These are phyloP conservation scores for Protophormia terraenovae DNA, from an alignment of 2,888 invertebrate genomes.

Conservation along the genomic window DNA sequence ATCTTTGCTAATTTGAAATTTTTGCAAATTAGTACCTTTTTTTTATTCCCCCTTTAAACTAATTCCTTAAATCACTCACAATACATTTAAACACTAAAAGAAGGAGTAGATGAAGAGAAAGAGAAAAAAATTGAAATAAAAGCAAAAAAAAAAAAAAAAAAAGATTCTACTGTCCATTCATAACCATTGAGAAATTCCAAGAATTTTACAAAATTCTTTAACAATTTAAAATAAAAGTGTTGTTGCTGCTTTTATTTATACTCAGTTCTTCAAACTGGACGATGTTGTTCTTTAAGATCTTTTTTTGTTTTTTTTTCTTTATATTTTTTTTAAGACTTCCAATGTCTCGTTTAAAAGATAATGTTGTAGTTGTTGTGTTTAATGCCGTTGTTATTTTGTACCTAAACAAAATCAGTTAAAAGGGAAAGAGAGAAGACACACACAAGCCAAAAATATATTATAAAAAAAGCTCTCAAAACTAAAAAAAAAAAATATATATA, in stretches of 20 bases:
- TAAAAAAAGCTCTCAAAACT: conserved; percentile 16
- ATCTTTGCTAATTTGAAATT: too few species aligned
- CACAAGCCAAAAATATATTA: conserved; percentile 46
- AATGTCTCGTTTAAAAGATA: conserved; percentile 32
- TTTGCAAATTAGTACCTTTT: conserved; percentile 2
- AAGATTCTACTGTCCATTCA: conserved; percentile 70
- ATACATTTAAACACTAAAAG: conserved; percentile 44
- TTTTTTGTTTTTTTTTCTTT: background rate
- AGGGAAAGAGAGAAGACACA: conserved; percentile 37
- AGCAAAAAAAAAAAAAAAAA: conserved; percentile 10
- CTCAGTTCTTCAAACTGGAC: conserved; percentile 38
- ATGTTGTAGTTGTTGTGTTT: conserved; percentile 62
- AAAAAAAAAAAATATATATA: conserved; percentile 34
- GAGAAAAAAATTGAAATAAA: background rate
- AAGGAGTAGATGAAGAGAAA: conserved; percentile 39
- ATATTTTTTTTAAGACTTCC: background rate
- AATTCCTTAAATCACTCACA: conserved; percentile 2
- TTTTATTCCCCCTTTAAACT: background rate
- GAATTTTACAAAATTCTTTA: conserved; percentile 70
- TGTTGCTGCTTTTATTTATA: conserved; percentile 40
- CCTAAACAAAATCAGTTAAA: conserved; percentile 52
- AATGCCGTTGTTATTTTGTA: conserved; percentile 61
- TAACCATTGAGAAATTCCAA: conserved; percentile 72
- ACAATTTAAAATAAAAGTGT: conserved; percentile 58
- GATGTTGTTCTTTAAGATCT: conserved; percentile 38